These are phyloP conservation scores for Aurelia aurita complex sp. Pacific DNA, from an alignment of 30 jellyfish, hydroid and myxozoan genomes.

Conservation along the genomic window DNA sequence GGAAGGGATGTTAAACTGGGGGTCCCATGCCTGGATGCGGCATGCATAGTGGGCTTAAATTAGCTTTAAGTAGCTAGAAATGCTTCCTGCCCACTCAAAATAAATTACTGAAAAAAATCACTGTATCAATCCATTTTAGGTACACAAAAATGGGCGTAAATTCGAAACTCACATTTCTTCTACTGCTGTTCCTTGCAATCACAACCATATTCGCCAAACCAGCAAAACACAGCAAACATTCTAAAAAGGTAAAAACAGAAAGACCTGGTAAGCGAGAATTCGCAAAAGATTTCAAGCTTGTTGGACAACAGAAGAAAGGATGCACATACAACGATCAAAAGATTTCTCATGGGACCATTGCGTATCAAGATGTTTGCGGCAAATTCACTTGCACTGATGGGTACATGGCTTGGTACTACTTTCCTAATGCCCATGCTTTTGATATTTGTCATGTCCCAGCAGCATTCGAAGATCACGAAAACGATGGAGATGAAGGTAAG, in stretches of 20 bases:
- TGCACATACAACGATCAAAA: slow-evolving; percentile 65
- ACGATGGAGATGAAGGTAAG: slow-evolving; percentile 1
- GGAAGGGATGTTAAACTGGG: too few species aligned
- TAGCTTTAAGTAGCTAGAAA: too few species aligned
- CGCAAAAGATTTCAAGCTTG: slow-evolving; percentile 58
- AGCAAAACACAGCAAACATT: background rate
- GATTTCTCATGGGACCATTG: slow-evolving; percentile 68
- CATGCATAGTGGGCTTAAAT: too few species aligned
- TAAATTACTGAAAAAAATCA: too few species aligned
- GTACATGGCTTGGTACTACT: slow-evolving; percentile 72
- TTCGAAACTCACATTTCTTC: too few species aligned
- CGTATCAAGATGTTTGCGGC: slow-evolving; percentile 67
- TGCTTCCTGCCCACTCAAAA: too few species aligned
- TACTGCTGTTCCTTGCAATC: background rate
- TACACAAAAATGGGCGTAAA: too few species aligned
- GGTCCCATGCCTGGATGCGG: too few species aligned
- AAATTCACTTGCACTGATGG: slow-evolving; percentile 73
- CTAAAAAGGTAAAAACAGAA: slow-evolving; percentile 18
- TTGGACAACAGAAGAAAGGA: slow-evolving; percentile 48
- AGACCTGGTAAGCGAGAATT: slow-evolving; percentile 41
- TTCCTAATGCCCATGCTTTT: slow-evolving; percentile 58
- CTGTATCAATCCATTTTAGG: too few species aligned
- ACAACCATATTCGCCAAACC: background rate
- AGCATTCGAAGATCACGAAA: slow-evolving; percentile 30
- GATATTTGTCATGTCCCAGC: slow-evolving; percentile 59